Conservation (phyloP, 2,888 invertebrate species). For the Geotrupes spiniger region DNA sequence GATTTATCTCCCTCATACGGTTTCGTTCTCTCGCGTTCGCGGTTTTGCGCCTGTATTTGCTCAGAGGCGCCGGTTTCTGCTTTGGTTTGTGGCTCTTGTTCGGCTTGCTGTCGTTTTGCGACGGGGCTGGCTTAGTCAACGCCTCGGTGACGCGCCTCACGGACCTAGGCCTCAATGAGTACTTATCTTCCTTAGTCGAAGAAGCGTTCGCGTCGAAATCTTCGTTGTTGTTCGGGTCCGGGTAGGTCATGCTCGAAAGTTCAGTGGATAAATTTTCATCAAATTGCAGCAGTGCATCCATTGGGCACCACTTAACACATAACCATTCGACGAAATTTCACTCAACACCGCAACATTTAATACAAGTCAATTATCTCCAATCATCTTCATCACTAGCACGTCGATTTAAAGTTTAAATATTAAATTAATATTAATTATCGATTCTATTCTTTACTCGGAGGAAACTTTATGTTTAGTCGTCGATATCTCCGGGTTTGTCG, state of each 20-base stretch:
- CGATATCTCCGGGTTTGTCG: conserved; percentile 22
- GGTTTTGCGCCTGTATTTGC: conserved; percentile 86
- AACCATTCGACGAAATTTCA: conserved; percentile 5
- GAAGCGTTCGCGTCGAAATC: conserved; percentile 31
- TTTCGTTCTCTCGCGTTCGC: conserved; percentile 86
- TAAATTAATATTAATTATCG: too few relatives aligned
- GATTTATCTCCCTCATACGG: conserved; percentile 87
- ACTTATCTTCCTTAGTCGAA: conserved; percentile 55
- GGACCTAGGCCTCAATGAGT: conserved; percentile 66
- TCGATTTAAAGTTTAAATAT: too few relatives aligned
- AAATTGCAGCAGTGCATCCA: conserved; percentile 26
- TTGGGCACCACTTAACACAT: conserved; percentile 11
- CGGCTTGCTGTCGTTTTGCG: conserved; percentile 23
- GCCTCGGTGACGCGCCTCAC: conserved; percentile 56
- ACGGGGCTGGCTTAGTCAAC: conserved; percentile 34
- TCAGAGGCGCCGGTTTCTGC: conserved; percentile 70
- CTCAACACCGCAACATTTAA: conserved; percentile 1
- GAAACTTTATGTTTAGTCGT: conserved; percentile 13
- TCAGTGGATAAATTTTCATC: conserved; percentile 18
- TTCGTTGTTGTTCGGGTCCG: conserved; percentile 49
- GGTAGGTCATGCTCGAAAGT: conserved; percentile 33
- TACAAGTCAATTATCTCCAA: background rate
- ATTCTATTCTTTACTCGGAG: too few relatives aligned
- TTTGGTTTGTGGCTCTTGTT: conserved; percentile 50
- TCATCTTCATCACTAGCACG: too few relatives aligned